Evolutionary conservation across 2,113 vertebrate genomes (phyloP).

Genomic region (Natator depressus): DNA sequence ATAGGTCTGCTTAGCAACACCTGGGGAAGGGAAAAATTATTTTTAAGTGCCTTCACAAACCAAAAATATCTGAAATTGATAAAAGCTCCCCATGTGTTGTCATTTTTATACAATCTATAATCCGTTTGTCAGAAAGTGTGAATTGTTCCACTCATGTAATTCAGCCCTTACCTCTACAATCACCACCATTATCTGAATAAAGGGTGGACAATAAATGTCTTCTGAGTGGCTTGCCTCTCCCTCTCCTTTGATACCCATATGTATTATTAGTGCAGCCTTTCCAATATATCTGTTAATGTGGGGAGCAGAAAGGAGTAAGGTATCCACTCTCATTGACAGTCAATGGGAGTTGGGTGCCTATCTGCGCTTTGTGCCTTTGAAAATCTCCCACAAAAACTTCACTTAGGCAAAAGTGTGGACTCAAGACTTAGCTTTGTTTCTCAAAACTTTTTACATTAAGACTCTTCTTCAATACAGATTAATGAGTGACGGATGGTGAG

Average conservation of each 20-base stretch:
- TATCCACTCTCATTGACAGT: not conserved
- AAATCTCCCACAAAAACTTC: not conserved
- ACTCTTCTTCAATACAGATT: not conserved
- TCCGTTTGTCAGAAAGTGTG: not conserved
- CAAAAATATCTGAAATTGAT: slow-evolving; percentile 14
- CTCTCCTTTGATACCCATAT: not conserved
- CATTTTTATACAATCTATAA: not conserved
- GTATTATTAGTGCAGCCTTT: not conserved
- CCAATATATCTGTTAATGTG: not conserved
- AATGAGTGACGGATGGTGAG: not conserved
- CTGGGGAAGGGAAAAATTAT: not conserved
- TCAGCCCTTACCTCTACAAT: not conserved
- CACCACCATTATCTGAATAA: not conserved
- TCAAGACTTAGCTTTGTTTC: not conserved
- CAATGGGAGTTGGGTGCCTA: not conserved
- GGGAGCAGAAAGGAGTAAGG: not conserved
- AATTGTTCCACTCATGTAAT: not conserved
- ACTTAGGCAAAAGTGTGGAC: rapidly evolving
- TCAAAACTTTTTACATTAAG: not conserved
- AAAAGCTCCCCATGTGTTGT: not conserved
- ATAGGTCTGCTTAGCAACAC: not conserved
- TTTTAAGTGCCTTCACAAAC: not conserved
- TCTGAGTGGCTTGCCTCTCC: not conserved
- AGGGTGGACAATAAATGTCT: rapidly evolving
- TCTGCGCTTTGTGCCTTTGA: not conserved